Evolutionary conservation across 2,797 vertebrate genomes (phyloP), one percentile per base, ranked within the genome.

Genomic region (Knipowitschia caucasica): DNA sequence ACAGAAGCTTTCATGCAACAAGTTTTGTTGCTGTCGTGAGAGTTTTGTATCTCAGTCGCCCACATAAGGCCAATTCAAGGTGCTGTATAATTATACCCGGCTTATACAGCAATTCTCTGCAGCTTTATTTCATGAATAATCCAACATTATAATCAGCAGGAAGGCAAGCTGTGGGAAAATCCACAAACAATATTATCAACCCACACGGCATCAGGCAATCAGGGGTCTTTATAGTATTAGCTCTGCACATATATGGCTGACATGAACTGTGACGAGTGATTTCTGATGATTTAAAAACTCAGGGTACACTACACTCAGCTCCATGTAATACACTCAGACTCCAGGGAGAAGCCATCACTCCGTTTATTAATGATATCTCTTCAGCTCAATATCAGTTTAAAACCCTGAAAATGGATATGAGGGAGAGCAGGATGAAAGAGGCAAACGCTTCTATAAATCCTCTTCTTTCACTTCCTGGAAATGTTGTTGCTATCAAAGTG

Each of bases 81-180:
- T 62, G 49, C 45, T 38, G 67, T 69, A 51, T 80, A 84, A 86
- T 84, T 84, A 78, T 43, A 50, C 51, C 55, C 50, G 23, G 64
- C 67, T 80, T 76, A n/a, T n/a, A 69, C 57, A 64, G 64, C 76
- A 65, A 80, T 73, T 80, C 72, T 71, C 57, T 47, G 50, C 71
- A 50, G 57, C 57, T 76, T 80, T 54, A 30, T 61, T 82, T 69
- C 67, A 69, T 75, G 72, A 85, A 82, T 82, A 83, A 82, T 82
- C 70, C 49, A 31, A 51, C 54, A 53, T 75, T 66, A 62, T 77
- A 54, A 83, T 71, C 59, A 54, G 67, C 58, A 63, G 75, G 71
- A 74, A 59, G 62, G 67, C 50, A 73, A 71, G 51, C 66, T 65
- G 69, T 63, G 59, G 64, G 66, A 60, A 73, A 81, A 81, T 75